Percentiles rank a stretch among this genome's conserved stretches.
Evolutionary conservation across 2,113 vertebrate genomes (phyloP).

Genomic region (Pardalotus punctatus): DNA sequence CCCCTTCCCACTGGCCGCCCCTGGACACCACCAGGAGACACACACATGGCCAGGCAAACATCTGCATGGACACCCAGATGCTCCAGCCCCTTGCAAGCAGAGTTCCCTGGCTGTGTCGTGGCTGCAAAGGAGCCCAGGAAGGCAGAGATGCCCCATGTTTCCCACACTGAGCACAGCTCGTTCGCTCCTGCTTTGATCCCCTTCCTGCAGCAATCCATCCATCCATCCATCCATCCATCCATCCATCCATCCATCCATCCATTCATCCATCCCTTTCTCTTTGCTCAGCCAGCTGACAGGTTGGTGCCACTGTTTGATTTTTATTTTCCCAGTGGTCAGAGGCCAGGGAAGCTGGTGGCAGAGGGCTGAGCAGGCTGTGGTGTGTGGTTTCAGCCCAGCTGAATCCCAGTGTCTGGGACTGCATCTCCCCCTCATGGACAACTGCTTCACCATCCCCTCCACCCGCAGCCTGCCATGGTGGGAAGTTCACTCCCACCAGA

Average conservation of each 20-base stretch:
- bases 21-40: background rate
- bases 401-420: background rate
- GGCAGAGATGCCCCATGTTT: background rate
- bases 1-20: background rate
- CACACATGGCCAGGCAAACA: background rate
- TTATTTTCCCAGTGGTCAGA: background rate
- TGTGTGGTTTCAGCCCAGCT: background rate
- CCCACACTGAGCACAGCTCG: rapidly evolving
- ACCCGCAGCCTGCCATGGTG: rapidly evolving
- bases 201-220: background rate
- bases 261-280: background rate
- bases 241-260: too few species aligned
- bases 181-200: background rate
- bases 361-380: background rate
- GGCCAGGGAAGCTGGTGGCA: background rate
- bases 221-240: too few species aligned
- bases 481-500: background rate
- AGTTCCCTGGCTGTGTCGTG: background rate
- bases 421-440: background rate
- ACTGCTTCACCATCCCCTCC: background rate
- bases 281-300: background rate
- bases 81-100: background rate
- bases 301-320: background rate
- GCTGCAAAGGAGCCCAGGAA: background rate
- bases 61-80: background rate